Percentiles rank a stretch among this genome's conserved stretches.
phyloP scores from a whole-genome alignment of 2,113 vertebrate species.

The Zosterops lateralis region DNA sequence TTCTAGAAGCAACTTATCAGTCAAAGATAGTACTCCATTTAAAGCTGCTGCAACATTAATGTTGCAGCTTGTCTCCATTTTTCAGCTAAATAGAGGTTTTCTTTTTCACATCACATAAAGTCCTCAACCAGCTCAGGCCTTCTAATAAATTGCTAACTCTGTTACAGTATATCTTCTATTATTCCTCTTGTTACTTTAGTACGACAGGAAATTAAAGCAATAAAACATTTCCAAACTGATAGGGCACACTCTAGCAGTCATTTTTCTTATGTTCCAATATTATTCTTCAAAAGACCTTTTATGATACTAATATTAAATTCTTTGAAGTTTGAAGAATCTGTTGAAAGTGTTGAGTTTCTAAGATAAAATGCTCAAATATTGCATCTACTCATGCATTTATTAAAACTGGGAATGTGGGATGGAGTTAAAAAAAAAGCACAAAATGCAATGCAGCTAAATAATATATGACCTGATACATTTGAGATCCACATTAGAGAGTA shows the following conservation, averaged over 20 bases:
- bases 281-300: constrained; percentile 82
- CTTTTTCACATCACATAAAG: constrained; percentile 72
- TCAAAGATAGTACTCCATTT: constrained; percentile 45
- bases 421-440: constrained; percentile 59
- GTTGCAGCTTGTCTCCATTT: constrained; percentile 61
- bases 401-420: constrained; percentile 66
- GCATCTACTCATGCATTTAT: constrained; percentile 75
- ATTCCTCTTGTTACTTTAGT: constrained; percentile 77
- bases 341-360: constrained; percentile 74
- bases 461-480: constrained; percentile 74
- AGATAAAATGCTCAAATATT: constrained; percentile 75
- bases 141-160: constrained; percentile 76
- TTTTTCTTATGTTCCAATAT: constrained; percentile 77
- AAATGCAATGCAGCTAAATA: constrained; percentile 72
- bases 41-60: constrained; percentile 62
- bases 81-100: constrained; percentile 72
- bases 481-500: constrained; percentile 68
- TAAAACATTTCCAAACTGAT: constrained; percentile 80
- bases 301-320: constrained; percentile 78
- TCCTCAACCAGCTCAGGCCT: constrained; percentile 66
- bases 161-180: constrained; percentile 78
- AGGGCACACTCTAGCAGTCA: constrained; percentile 71
- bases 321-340: constrained; percentile 78
- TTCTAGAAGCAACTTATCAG: constrained; percentile 39
- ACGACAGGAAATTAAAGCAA: constrained; percentile 85